phyloP scores from a whole-genome alignment of 2,113 vertebrate genomes.

The Neodontobutis hainanensis region DNA sequence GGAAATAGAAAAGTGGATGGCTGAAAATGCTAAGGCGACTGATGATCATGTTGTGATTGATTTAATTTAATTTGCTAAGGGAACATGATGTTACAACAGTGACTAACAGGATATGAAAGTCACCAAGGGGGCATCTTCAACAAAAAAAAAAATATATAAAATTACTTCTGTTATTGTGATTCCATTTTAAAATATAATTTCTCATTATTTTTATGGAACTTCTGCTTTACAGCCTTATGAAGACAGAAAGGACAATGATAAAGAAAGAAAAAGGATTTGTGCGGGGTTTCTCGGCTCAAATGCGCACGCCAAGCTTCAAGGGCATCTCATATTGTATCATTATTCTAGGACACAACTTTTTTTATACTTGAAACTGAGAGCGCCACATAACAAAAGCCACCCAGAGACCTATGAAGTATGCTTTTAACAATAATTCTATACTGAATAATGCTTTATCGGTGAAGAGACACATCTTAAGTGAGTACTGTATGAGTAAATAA shows the following conservation, averaged over 20 bases:
- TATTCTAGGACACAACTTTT: slow-evolving; percentile 17
- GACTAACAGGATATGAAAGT: slow-evolving; percentile 63
- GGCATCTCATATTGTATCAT: slow-evolving; percentile 30
- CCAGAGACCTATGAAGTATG: slow-evolving; percentile 12
- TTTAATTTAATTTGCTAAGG: slow-evolving; percentile 61
- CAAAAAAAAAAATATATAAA: slow-evolving; percentile 5
- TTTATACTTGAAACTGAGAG: slow-evolving; percentile 24
- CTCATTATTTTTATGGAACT: slow-evolving; percentile 48
- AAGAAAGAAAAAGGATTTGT: not conserved
- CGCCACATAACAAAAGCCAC: slow-evolving; percentile 34
- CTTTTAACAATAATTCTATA: slow-evolving; percentile 23
- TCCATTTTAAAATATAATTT: slow-evolving; percentile 33
- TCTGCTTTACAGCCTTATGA: slow-evolving; percentile 47
- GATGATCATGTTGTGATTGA: slow-evolving; percentile 64
- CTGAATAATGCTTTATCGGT: slow-evolving; percentile 11
- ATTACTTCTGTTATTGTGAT: slow-evolving; percentile 19
- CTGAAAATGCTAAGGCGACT: slow-evolving; percentile 55
- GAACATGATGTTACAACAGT: slow-evolving; percentile 64
- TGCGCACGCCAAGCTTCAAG: slow-evolving; percentile 32
- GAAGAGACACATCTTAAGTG: slow-evolving; percentile 27
- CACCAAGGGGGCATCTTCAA: slow-evolving; percentile 39
- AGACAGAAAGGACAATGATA: slow-evolving; percentile 11
- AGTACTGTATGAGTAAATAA: slow-evolving; percentile 37
- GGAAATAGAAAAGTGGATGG: slow-evolving; percentile 67
- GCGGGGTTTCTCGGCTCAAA: slow-evolving; percentile 34